Percentiles rank a stretch among this genome's conserved stretches.
Conservation (phyloP, 2,888 invertebrate species). For the Lycaena phlaeas region DNA sequence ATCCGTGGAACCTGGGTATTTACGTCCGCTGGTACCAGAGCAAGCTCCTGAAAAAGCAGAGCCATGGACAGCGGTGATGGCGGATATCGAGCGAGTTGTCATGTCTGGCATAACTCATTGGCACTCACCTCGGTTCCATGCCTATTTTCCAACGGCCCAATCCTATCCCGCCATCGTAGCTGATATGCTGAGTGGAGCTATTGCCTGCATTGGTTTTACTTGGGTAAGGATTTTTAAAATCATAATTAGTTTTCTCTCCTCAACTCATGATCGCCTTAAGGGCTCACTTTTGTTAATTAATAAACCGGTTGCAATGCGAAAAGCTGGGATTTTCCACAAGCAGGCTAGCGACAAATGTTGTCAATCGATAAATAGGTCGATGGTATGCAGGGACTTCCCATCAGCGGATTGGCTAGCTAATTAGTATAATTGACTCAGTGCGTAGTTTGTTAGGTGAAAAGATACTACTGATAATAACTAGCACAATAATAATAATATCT, state of each 20-base stretch:
- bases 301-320: no score
- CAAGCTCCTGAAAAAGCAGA: constrained; percentile 89
- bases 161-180: constrained; percentile 95
- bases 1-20: constrained; percentile 93
- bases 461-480: no score
- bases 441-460: no score
- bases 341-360: no score
- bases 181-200: constrained; percentile 95
- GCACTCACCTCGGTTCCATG: constrained; percentile 96
- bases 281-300: neutral
- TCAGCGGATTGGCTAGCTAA: no score
- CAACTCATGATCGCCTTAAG: no score
- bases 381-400: no score
- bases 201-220: constrained; percentile 96
- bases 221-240: constrained; percentile 82
- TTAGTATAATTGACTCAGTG: no score
- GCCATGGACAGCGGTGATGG: constrained; percentile 92
- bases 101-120: constrained; percentile 99
- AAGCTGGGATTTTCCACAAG: no score
- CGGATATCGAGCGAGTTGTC: constrained; percentile 93
- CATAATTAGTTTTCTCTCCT: no score
- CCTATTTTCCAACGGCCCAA: constrained; percentile 94
- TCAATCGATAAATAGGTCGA: no score
- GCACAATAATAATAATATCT: no score
- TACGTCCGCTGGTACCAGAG: constrained; percentile 88